Conservation (phyloP, 2,797 vertebrate genomes). For the Cyclura pinguis region DNA sequence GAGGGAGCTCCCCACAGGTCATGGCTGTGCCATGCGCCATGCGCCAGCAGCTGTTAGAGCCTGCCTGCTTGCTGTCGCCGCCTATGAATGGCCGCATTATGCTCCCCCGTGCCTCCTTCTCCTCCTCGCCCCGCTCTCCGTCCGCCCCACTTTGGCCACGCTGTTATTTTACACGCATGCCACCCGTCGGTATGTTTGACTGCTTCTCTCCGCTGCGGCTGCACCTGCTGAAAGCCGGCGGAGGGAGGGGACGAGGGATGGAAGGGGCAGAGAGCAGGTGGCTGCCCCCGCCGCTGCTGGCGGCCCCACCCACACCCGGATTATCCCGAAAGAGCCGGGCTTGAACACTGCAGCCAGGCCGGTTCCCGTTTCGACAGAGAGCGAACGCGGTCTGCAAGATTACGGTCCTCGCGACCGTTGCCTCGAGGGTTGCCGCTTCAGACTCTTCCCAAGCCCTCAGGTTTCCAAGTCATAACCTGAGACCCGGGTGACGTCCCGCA, state of each 20-base stretch:
- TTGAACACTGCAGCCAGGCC: not conserved
- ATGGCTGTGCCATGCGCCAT: not conserved
- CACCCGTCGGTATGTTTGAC: not conserved
- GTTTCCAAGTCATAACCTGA: too few relatives aligned
- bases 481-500: too few relatives aligned
- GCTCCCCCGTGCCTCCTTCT: too few relatives aligned
- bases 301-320: not conserved
- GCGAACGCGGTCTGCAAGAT: not conserved
- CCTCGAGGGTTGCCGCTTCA: too few relatives aligned
- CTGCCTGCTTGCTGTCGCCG: not conserved
- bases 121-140: not conserved
- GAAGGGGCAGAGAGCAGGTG: not conserved
- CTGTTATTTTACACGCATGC: slow-evolving; percentile 32
- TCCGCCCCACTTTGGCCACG: not conserved
- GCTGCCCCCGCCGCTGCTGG: not conserved
- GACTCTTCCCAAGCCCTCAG: too few relatives aligned
- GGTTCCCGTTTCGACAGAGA: not conserved
- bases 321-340: not conserved
- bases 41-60: slow-evolving; percentile 14
- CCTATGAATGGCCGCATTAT: slow-evolving; percentile 33
- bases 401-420: too few relatives aligned
- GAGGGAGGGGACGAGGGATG: not conserved
- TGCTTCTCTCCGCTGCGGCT: not conserved
- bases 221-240: slow-evolving; percentile 28
- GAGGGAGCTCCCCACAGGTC: not conserved